Evolutionary conservation across 2,888 invertebrate species (phyloP).

Genomic region (Drosophila neotestacea): DNA sequence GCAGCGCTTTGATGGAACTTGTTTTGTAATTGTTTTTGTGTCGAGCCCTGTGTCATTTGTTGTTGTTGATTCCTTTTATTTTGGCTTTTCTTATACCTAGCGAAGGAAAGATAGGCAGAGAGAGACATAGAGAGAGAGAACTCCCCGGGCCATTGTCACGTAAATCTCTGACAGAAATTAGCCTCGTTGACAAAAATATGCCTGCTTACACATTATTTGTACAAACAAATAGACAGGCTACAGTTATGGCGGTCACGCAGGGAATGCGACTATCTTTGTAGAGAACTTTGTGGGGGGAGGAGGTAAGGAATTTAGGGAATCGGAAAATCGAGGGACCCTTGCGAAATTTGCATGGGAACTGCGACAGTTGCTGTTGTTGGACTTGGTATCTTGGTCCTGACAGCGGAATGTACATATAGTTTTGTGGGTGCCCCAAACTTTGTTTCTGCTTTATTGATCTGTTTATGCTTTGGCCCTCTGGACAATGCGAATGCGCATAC

Average conservation of each 20-base stretch:
- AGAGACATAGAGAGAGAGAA: neutral
- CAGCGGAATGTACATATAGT: constrained; percentile 32
- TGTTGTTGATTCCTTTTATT: constrained; percentile 36
- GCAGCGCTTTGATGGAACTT: constrained; percentile 63
- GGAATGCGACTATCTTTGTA: constrained; percentile 15
- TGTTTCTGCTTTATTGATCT: constrained; percentile 71
- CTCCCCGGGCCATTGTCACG: constrained; percentile 72
- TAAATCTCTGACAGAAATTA: constrained; percentile 81
- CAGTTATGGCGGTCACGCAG: constrained; percentile 52
- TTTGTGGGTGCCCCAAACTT: constrained; percentile 33
- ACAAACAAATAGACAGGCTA: constrained; percentile 72
- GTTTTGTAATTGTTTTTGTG: constrained; percentile 77
- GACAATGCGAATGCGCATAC: constrained; percentile 40
- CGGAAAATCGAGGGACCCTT: constrained; percentile 22
- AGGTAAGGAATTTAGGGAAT: neutral
- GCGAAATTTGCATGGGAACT: constrained; percentile 75
- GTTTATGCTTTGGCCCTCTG: constrained; percentile 65
- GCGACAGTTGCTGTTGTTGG: constrained; percentile 66
- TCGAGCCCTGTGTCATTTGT: constrained; percentile 39
- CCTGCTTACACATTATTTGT: constrained; percentile 82
- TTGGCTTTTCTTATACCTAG: constrained; percentile 38
- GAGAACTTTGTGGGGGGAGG: no score
- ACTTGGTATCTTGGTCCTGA: constrained; percentile 39
- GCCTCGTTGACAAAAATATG: constrained; percentile 81
- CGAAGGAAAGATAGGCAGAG: neutral